phyloP scores from a whole-genome alignment of 1,140 invertebrate genomes.

The Aleiodes sp. region DNA sequence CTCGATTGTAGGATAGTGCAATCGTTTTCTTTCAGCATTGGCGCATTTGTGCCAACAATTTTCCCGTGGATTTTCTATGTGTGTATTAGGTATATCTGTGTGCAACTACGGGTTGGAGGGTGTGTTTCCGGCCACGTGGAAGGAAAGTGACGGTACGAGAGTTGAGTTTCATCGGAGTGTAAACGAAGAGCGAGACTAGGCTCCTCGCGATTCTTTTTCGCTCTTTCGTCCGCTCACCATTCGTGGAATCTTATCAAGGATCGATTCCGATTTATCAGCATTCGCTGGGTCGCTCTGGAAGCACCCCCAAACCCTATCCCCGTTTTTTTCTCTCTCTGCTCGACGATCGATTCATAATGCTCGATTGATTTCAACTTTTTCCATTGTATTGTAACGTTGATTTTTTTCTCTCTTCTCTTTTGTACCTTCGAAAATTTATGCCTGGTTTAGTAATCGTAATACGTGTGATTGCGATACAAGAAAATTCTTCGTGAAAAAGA shows the following conservation, averaged over 20 bases:
- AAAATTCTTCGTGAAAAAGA: no score
- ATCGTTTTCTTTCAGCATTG: no score
- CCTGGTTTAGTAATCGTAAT: no score
- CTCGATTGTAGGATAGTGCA: no score
- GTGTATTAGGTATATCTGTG: no score
- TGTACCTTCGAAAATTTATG: no score
- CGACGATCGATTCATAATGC: conserved; percentile 35
- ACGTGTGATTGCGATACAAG: no score
- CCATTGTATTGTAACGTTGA: neutral
- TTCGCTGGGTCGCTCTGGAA: conserved; percentile 2
- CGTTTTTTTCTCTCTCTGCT: neutral
- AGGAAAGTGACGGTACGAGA: conserved; percentile 28
- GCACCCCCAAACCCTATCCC: neutral
- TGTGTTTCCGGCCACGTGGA: conserved; percentile 20
- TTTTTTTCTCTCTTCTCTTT: neutral
- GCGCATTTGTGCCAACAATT: conserved; percentile 14
- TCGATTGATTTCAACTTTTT: conserved; percentile 34
- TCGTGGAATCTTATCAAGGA: conserved; percentile 36
- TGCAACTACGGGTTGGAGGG: no score
- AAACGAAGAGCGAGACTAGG: conserved; percentile 26
- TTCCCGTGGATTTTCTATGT: no score
- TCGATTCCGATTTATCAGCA: conserved; percentile 38
- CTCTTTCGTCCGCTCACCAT: neutral
- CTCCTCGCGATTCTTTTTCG: conserved; percentile 6
- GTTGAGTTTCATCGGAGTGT: conserved; percentile 31